These are phyloP conservation scores for Pristionchus pacificus DNA, from an alignment of 1,140 invertebrate species.

Conservation along the genomic window DNA sequence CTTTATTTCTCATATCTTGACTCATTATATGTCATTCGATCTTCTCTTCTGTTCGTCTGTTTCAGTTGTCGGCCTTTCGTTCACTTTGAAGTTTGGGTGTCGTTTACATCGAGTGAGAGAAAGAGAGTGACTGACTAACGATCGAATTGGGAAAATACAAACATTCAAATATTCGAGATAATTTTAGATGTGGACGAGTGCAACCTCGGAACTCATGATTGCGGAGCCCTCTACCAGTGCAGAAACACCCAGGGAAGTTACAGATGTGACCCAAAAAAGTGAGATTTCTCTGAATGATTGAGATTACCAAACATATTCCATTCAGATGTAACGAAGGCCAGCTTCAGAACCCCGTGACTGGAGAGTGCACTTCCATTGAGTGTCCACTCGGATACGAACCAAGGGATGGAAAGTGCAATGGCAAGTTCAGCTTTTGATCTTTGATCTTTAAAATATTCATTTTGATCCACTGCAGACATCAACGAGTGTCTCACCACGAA, in stretches of 20 bases:
- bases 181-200: constrained; percentile 86
- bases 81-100: no score
- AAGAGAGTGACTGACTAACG: no score
- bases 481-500: constrained; percentile 74
- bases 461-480: constrained; percentile 66
- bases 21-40: neutral
- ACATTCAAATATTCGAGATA: no score
- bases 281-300: neutral
- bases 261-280: constrained; percentile 67
- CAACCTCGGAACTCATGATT: constrained; percentile 73
- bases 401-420: constrained; percentile 62
- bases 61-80: no score
- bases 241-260: constrained; percentile 78
- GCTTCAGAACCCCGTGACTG: constrained; percentile 48
- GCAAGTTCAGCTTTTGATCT: constrained; percentile 50
- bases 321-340: constrained; percentile 62
- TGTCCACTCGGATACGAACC: constrained; percentile 63
- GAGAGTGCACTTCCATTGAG: constrained; percentile 55
- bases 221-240: constrained; percentile 74
- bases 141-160: no score
- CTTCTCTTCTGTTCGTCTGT: neutral
- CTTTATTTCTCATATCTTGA: no score
- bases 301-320: constrained; percentile 63
- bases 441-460: constrained; percentile 1
- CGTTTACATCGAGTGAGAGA: no score